Conservation (phyloP, 2,797 vertebrate species). For the Picus viridis region DNA sequence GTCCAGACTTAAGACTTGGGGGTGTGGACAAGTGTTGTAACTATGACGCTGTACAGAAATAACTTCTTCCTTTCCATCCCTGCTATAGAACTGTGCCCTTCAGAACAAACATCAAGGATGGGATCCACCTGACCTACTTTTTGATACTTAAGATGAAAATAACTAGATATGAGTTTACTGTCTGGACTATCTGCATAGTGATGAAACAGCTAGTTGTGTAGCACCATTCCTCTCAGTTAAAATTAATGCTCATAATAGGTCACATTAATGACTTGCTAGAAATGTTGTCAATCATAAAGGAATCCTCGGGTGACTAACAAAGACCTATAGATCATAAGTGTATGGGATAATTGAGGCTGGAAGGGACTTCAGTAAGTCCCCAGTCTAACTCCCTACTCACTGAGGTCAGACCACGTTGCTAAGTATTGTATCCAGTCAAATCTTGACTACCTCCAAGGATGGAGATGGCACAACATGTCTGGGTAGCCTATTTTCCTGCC, state of each 20-base stretch:
- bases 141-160: neutral
- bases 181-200: neutral
- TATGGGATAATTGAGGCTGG: neutral
- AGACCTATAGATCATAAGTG: neutral
- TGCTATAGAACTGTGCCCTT: neutral
- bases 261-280: neutral
- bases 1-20: neutral
- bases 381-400: neutral
- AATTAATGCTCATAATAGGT: neutral
- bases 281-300: neutral
- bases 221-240: neutral
- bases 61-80: neutral
- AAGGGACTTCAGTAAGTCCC: neutral
- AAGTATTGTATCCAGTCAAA: neutral
- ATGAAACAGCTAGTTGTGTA: neutral
- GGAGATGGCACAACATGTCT: neutral
- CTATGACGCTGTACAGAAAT: neutral
- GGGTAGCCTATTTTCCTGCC: neutral
- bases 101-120: neutral
- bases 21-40: neutral
- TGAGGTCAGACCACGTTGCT: neutral
- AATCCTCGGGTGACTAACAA: neutral
- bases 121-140: neutral
- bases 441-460: neutral
- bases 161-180: neutral